These are phyloP conservation scores for Porites evermanni DNA, from an alignment of 92 coral and sea anemone species.

Conservation along the genomic window DNA sequence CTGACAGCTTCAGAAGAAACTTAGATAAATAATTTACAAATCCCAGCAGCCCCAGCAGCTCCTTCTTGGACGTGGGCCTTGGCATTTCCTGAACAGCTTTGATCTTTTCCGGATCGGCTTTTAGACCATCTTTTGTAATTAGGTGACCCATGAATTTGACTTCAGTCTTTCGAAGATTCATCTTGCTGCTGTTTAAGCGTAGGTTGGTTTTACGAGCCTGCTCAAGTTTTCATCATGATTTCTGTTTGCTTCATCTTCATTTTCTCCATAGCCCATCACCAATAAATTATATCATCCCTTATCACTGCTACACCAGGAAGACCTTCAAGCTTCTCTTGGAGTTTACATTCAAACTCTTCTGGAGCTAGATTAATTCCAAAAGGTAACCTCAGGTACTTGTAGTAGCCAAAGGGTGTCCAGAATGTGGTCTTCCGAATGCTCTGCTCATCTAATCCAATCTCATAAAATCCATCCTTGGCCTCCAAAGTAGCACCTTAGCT, in stretches of 20 bases:
- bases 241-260: no score
- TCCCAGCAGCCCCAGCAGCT: conserved; percentile 57
- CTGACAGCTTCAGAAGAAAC: conserved; percentile 33
- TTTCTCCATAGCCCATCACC: no score
- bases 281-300: no score
- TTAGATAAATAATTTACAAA: conserved; percentile 59
- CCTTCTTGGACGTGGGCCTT: conserved; percentile 47
- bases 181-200: no score
- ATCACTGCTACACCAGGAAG: no score
- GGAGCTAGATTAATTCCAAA: conserved; percentile 5
- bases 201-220: no score
- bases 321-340: conserved; percentile 46
- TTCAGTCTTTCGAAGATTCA: conserved; percentile 16
- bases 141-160: conserved; percentile 53
- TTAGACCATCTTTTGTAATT: conserved; percentile 41
- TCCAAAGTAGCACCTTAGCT: conserved; percentile 53
- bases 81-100: conserved; percentile 50
- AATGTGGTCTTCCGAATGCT: conserved; percentile 45
- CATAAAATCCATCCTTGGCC: conserved; percentile 44
- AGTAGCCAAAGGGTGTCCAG: conserved; percentile 57
- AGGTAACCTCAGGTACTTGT: no score
- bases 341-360: conserved; percentile 54
- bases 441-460: conserved; percentile 9
- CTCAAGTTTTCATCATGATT: neutral
- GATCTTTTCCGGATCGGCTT: conserved; percentile 49